Conservation (phyloP, 2,797 vertebrate species). For the Coregonus suidteri region DNA sequence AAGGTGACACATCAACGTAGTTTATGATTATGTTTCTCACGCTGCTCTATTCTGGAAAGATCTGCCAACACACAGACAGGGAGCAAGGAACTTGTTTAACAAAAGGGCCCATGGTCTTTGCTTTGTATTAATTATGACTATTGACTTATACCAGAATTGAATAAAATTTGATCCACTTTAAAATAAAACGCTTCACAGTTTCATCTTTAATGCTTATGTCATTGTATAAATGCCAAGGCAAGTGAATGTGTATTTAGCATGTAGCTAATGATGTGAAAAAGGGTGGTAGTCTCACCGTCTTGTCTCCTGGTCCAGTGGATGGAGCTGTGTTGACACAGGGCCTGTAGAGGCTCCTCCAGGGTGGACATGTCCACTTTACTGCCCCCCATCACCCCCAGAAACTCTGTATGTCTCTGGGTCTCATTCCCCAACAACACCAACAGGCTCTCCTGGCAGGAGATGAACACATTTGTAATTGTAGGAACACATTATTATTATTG, state of each 20-base stretch:
- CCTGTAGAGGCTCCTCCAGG: conserved; percentile 79
- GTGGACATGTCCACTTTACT: conserved; percentile 72
- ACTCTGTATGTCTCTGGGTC: conserved; percentile 83
- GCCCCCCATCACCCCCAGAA: conserved; percentile 82
- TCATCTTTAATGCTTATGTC: neutral
- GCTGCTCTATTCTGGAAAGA: conserved; percentile 28
- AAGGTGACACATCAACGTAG: conserved; percentile 59
- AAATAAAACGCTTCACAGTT: neutral
- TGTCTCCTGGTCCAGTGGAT: conserved; percentile 86
- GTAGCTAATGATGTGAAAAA: neutral
- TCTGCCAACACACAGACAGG: conserved; percentile 26
- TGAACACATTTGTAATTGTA: neutral
- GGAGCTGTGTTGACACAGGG: conserved; percentile 79
- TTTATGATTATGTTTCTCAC: conserved; percentile 60
- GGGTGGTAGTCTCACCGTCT: conserved; percentile 75
- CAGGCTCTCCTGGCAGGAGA: conserved; percentile 66
- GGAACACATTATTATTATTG: conserved; percentile 26
- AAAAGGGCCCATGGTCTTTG: conserved; percentile 4
- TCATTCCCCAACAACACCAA: conserved; percentile 69
- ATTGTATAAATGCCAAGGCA: neutral
- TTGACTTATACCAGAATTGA: neutral
- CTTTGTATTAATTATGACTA: conserved; percentile 13
- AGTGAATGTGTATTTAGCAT: neutral
- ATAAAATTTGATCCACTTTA: neutral
- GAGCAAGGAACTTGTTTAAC: conserved; percentile 1